Evolutionary conservation across 2,888 invertebrate species (phyloP).

Genomic region (Watsonalla cultraria): DNA sequence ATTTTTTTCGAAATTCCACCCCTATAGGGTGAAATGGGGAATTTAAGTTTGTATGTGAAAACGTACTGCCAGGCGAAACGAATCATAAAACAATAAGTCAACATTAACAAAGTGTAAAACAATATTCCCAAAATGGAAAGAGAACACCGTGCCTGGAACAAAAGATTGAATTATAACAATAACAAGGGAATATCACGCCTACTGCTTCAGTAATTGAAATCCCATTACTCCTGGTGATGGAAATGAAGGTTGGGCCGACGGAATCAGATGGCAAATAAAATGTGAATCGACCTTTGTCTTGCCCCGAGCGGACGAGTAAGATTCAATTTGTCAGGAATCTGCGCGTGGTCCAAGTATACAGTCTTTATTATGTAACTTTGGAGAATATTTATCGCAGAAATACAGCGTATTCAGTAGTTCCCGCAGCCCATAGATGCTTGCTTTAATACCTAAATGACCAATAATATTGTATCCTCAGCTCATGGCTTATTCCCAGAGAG

Average conservation of each 20-base stretch:
- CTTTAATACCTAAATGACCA: no score
- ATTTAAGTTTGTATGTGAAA: no score
- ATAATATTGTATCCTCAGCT: no score
- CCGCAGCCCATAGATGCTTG: no score
- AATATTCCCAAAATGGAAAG: not conserved
- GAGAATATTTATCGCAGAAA: constrained; percentile 6
- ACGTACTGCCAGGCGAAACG: no score
- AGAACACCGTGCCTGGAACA: not conserved
- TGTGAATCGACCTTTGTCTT: constrained; percentile 67
- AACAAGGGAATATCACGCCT: constrained; percentile 6
- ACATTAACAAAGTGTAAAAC: not conserved
- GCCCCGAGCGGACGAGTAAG: constrained; percentile 57
- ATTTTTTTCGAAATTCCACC: no score
- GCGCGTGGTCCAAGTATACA: constrained; percentile 22
- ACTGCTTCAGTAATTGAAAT: constrained; percentile 46
- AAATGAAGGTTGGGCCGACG: constrained; percentile 41
- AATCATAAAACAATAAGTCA: no score
- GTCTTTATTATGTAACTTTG: not conserved
- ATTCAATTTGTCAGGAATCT: constrained; percentile 73
- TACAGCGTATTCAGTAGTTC: not conserved
- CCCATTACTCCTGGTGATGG: constrained; percentile 53
- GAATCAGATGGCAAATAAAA: constrained; percentile 72
- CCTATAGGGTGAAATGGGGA: no score
- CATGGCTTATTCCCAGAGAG: no score
- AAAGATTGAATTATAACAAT: constrained; percentile 4